A percentile compares a stretch with the other conserved stretches of the same genome.
Conservation (phyloP, 1,140 invertebrate species). For the Sogatella furcifera region DNA sequence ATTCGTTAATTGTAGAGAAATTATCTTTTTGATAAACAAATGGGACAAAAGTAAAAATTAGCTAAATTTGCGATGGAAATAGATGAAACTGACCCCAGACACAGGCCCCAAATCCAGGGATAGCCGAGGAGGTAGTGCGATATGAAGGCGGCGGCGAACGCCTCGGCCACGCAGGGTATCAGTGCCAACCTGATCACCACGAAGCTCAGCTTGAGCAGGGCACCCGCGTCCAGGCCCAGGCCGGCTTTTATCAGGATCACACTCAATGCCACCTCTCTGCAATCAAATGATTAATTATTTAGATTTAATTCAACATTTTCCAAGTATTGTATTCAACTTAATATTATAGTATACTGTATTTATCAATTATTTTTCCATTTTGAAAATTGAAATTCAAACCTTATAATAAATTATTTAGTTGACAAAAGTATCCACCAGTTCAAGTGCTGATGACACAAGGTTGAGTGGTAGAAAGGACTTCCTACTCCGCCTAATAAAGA, state of each 20-base stretch:
- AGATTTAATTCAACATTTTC: background rate
- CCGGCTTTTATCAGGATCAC: constrained; percentile 66
- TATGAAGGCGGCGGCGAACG: constrained; percentile 41
- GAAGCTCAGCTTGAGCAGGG: constrained; percentile 43
- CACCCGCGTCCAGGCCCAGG: constrained; percentile 54
- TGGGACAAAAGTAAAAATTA: too few relatives aligned
- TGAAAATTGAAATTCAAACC: too few relatives aligned
- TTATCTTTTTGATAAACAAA: too few relatives aligned
- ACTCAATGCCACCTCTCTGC: constrained; percentile 50
- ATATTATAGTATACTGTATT: too few relatives aligned
- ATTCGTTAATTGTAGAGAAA: too few relatives aligned
- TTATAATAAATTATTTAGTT: too few relatives aligned
- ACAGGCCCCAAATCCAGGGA: constrained; percentile 57
- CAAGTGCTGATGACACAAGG: too few relatives aligned
- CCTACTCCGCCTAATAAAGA: too few relatives aligned
- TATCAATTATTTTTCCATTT: too few relatives aligned
- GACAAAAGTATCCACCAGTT: too few relatives aligned
- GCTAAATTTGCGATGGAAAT: background rate
- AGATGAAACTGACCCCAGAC: constrained; percentile 41
- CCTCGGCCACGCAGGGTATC: constrained; percentile 53
- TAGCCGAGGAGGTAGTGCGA: constrained; percentile 47
- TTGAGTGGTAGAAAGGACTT: too few relatives aligned
- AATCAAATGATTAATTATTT: background rate
- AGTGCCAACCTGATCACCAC: constrained; percentile 50
- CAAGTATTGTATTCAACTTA: background rate